These are phyloP conservation scores for Eudorcas thomsonii DNA, from an alignment of 2,113 vertebrate genomes.

Conservation along the genomic window DNA sequence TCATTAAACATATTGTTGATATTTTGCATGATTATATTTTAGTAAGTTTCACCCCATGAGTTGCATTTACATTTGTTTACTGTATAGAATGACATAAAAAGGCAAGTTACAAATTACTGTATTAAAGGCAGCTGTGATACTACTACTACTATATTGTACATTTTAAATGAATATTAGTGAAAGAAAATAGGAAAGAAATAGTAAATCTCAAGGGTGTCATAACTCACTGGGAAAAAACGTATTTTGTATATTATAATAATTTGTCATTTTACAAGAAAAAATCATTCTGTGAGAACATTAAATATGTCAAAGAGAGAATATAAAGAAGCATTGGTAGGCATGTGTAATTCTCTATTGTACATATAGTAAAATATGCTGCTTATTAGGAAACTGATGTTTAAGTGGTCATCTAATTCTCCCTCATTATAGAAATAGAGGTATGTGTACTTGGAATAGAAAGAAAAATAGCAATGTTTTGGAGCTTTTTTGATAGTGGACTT, in stretches of 20 bases:
- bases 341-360: not conserved
- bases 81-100: slow-evolving; percentile 40
- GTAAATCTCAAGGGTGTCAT: not conserved
- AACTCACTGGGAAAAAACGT: not conserved
- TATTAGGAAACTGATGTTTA: not conserved
- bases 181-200: slow-evolving; percentile 22
- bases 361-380: not conserved
- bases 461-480: not conserved
- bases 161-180: slow-evolving; percentile 50
- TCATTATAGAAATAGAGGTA: not conserved
- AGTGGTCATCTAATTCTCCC: not conserved
- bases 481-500: not conserved
- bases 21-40: slow-evolving; percentile 28
- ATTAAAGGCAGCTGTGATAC: not conserved
- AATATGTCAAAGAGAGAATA: not conserved
- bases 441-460: not conserved
- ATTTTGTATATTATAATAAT: slow-evolving; percentile 33
- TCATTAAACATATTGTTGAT: slow-evolving; percentile 43
- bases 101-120: slow-evolving; percentile 3
- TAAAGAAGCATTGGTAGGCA: not conserved
- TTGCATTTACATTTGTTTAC: slow-evolving; percentile 43
- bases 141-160: not conserved
- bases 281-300: not conserved
- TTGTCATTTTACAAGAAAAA: slow-evolving; percentile 1
- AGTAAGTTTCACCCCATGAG: not conserved